Conservation (phyloP, 2,113 vertebrate genomes). For the Micromys minutus region DNA sequence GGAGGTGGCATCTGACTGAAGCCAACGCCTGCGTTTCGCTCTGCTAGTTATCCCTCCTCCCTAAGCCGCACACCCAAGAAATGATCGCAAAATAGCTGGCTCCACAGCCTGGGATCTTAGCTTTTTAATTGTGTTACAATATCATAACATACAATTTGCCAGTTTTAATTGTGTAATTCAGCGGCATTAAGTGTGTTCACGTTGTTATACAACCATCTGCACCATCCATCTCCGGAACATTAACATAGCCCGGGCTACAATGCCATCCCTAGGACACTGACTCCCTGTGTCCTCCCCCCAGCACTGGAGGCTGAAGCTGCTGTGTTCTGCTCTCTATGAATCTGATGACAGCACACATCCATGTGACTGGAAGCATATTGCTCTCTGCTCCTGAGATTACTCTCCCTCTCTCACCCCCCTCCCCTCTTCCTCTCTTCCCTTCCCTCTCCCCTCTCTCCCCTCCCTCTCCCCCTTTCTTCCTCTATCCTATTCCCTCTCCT, state of each 20-base stretch:
- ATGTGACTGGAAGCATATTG: neutral
- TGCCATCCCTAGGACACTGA: too few relatives aligned
- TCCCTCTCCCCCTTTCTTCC: accelerated
- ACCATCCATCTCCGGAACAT: neutral
- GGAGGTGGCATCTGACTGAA: neutral
- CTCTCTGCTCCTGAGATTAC: too few relatives aligned
- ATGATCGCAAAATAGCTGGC: neutral
- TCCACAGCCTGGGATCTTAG: neutral
- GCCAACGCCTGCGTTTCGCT: neutral
- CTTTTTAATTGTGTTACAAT: slow-evolving; percentile 12
- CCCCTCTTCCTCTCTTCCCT: too few relatives aligned
- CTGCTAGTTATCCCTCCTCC: neutral
- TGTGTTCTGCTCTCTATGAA: neutral
- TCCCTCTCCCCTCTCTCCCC: neutral
- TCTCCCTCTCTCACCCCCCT: neutral
- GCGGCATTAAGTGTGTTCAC: neutral
- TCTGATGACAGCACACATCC: neutral
- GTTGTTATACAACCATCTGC: neutral
- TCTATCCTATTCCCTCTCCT: neutral
- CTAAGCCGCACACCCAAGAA: neutral
- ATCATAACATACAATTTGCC: neutral
- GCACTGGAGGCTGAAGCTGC: neutral
- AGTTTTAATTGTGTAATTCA: neutral
- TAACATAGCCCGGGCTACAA: neutral
- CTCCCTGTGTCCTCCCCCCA: neutral